These are phyloP conservation scores for Lacerta bilineata DNA, from an alignment of 2,797 vertebrate genomes.

Conservation along the genomic window DNA sequence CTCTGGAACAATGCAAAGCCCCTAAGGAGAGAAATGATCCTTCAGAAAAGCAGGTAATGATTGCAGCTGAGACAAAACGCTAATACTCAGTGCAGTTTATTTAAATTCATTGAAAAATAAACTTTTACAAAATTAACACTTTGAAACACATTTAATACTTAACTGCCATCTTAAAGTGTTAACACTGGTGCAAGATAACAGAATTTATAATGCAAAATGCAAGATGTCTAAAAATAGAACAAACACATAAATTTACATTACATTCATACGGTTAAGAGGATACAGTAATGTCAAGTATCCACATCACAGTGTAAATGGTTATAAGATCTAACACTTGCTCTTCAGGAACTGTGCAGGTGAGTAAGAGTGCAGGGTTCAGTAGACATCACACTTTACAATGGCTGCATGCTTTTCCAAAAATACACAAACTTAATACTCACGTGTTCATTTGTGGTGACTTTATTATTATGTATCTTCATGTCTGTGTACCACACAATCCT, in stretches of 20 bases:
- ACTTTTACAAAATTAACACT: constrained; percentile 52
- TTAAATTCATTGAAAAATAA: constrained; percentile 41
- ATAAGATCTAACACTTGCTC: background rate
- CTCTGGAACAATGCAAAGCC: background rate
- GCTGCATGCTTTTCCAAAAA: background rate
- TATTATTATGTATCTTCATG: background rate
- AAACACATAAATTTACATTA: background rate
- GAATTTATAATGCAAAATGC: background rate
- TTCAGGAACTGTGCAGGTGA: background rate
- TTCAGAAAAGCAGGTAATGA: background rate
- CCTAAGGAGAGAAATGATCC: background rate
- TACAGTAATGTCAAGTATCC: constrained; percentile 8
- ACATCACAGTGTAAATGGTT: constrained; percentile 4
- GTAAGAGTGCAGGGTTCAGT: constrained; percentile 28
- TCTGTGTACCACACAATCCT: background rate
- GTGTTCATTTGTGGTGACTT: background rate
- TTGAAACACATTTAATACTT: constrained; percentile 34
- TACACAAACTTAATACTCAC: background rate
- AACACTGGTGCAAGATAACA: background rate
- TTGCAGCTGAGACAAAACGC: background rate
- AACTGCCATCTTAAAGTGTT: background rate
- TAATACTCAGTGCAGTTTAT: constrained; percentile 22
- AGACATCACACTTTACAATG: constrained; percentile 29
- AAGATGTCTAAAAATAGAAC: background rate
- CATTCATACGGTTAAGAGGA: background rate